Evolutionary conservation across 2,113 vertebrate genomes (phyloP).

Genomic region (Corapipo altera): DNA sequence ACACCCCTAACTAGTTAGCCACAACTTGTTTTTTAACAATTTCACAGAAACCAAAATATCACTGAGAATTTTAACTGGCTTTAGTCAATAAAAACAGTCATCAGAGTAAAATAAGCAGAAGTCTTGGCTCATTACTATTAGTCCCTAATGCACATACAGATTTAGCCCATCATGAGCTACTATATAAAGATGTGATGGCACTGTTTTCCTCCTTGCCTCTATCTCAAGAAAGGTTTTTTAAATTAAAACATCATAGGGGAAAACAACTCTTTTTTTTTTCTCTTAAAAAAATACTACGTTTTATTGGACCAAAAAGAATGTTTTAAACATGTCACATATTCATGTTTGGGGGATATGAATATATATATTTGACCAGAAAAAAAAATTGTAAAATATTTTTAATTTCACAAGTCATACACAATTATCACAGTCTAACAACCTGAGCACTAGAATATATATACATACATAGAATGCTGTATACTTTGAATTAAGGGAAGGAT

Average conservation of each 20-base stretch:
- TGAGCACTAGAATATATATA: neutral
- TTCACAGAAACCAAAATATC: neutral
- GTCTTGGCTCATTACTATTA: neutral
- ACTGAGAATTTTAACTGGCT: neutral
- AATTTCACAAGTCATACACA: neutral
- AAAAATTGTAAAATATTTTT: neutral
- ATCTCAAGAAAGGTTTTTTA: neutral
- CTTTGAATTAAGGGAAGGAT: neutral
- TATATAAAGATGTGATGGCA: neutral
- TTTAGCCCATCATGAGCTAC: neutral
- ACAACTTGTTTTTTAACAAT: neutral
- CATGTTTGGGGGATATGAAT: neutral
- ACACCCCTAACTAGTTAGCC: neutral
- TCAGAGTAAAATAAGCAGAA: neutral
- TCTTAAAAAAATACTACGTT: neutral
- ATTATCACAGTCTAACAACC: neutral
- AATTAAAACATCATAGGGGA: neutral
- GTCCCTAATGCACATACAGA: neutral
- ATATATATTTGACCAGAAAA: neutral
- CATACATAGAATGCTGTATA: neutral
- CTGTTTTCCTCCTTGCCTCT: neutral
- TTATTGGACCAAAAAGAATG: neutral
- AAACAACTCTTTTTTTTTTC: neutral
- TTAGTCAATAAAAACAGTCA: neutral
- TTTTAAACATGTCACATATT: neutral